These are phyloP conservation scores for Cordilura impudica DNA, from an alignment of 2,888 invertebrate genomes.

Conservation along the genomic window DNA sequence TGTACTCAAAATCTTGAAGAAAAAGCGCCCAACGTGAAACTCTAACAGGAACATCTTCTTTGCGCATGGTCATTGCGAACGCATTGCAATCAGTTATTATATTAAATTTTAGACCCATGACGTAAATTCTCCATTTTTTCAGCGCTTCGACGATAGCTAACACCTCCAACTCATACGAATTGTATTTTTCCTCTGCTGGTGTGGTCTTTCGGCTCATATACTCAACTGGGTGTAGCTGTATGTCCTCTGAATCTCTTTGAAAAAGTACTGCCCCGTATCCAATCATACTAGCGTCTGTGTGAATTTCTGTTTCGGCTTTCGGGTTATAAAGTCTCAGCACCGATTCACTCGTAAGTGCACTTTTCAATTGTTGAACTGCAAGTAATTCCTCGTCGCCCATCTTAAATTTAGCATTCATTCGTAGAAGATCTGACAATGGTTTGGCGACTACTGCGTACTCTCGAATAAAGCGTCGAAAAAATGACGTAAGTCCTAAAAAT, in stretches of 20 bases:
- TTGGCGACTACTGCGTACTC: too few relatives aligned
- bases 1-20: conserved; percentile 54
- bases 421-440: too few relatives aligned
- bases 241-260: too few relatives aligned
- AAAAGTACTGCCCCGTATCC: conserved; percentile 64
- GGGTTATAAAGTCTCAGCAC: conserved; percentile 58
- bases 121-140: conserved; percentile 66
- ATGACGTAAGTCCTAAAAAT: conserved; percentile 59
- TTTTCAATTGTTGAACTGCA: conserved; percentile 57
- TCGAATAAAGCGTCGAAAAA: conserved; percentile 59
- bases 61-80: conserved; percentile 54
- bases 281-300: conserved; percentile 62
- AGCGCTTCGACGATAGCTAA: conserved; percentile 66
- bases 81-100: conserved; percentile 63
- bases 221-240: too few relatives aligned
- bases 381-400: conserved; percentile 37
- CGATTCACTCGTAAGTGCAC: conserved; percentile 35
- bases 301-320: conserved; percentile 58
- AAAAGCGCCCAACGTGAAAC: conserved; percentile 55
- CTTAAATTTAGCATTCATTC: conserved; percentile 45
- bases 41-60: conserved; percentile 49
- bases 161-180: conserved; percentile 67
- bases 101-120: conserved; percentile 49
- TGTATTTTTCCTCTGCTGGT: conserved; percentile 18
- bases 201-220: conserved; percentile 48